phyloP scores from a whole-genome alignment of 2,797 vertebrate species.

The Pangasius macronema region DNA sequence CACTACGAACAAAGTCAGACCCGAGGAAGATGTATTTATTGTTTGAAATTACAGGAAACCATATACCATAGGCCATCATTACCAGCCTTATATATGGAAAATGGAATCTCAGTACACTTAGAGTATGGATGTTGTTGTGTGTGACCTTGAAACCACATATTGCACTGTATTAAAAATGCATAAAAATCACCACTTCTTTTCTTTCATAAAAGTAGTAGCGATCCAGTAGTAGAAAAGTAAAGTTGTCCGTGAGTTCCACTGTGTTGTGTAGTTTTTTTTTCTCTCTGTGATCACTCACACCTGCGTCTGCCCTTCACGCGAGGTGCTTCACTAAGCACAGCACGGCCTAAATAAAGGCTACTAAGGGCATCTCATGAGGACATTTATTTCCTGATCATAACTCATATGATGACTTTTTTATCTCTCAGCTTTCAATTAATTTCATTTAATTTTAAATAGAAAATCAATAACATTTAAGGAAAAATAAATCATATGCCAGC shows the following conservation, averaged over 20 bases:
- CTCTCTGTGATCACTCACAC: conserved; percentile 22
- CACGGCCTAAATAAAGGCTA: conserved; percentile 16
- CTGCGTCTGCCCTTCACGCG: conserved; percentile 22
- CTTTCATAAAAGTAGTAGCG: background rate
- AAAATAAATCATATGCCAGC: background rate
- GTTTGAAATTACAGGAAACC: background rate
- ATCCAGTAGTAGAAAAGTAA: background rate
- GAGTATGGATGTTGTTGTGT: background rate
- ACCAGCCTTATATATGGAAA: conserved; percentile 5
- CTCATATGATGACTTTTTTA: background rate
- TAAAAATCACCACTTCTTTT: background rate
- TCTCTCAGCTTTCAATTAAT: background rate
- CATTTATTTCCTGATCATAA: conserved; percentile 18
- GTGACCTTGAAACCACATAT: conserved; percentile 12
- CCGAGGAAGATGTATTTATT: background rate
- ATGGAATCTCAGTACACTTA: background rate
- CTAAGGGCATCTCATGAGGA: conserved; percentile 14
- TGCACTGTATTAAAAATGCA: too few species aligned
- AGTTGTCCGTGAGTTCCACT: background rate
- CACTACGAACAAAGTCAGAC: background rate
- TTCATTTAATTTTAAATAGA: background rate
- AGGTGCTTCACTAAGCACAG: conserved; percentile 26
- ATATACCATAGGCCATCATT: background rate
- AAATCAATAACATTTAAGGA: conserved; percentile 6
- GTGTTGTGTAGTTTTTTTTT: background rate